Evolutionary conservation across 2,888 invertebrate genomes (phyloP).

Genomic region (Tetragonisca angustula): DNA sequence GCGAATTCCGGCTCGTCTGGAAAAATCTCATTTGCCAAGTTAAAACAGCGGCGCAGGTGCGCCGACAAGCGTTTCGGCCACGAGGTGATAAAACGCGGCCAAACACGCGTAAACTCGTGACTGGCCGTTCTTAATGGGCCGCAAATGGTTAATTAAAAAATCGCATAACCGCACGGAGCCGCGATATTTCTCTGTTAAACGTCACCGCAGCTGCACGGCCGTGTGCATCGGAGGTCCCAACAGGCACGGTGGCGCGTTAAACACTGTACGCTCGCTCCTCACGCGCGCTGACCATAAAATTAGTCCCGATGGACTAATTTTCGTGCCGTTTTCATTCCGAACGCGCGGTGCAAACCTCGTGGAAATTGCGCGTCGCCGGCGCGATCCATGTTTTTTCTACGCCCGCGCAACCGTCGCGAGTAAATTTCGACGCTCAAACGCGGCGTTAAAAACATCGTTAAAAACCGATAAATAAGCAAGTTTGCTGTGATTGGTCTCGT

Average conservation of each 20-base stretch:
- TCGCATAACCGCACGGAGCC: slow-evolving; percentile 33
- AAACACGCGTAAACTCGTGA: slow-evolving; percentile 24
- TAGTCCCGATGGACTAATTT: slow-evolving; percentile 65
- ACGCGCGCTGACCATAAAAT: slow-evolving; percentile 58
- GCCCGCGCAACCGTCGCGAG: not conserved
- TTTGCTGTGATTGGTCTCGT: no score
- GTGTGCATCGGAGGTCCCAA: slow-evolving; percentile 39
- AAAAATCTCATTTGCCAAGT: not conserved
- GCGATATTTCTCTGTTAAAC: slow-evolving; percentile 51
- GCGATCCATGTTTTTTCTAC: slow-evolving; percentile 9
- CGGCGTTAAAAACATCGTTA: not conserved
- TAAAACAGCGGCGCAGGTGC: not conserved
- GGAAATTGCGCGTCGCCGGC: slow-evolving; percentile 32
- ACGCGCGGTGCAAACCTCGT: not conserved
- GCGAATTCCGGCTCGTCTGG: not conserved
- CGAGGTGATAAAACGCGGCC: slow-evolving; percentile 19
- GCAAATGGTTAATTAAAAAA: slow-evolving; percentile 67
- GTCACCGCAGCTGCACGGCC: slow-evolving; percentile 43
- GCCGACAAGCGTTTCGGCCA: no score
- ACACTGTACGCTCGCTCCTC: slow-evolving; percentile 43
- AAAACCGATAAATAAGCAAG: no score
- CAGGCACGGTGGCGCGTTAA: slow-evolving; percentile 55
- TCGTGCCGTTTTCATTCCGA: slow-evolving; percentile 54
- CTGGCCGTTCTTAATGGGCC: slow-evolving; percentile 58
- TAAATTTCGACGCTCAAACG: slow-evolving; percentile 5